A percentile compares a stretch with the other conserved stretches of the same genome.
phyloP scores from a whole-genome alignment of 2,888 invertebrate species.

The Orgyia antiqua region DNA sequence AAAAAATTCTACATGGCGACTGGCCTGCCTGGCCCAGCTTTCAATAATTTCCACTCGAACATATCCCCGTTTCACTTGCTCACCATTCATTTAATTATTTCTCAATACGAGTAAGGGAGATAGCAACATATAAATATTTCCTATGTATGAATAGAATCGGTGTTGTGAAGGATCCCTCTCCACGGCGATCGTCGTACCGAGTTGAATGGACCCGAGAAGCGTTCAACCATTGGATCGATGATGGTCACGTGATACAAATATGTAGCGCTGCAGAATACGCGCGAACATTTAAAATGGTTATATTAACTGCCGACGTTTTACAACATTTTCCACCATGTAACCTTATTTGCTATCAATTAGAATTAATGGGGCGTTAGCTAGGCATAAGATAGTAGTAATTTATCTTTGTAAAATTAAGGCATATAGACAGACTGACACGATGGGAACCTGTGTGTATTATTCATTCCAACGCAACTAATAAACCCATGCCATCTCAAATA shows the following conservation, averaged over 20 bases:
- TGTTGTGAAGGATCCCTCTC: constrained; percentile 71
- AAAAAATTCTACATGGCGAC: constrained; percentile 75
- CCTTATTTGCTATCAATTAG: too few relatives aligned
- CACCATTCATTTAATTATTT: constrained; percentile 75
- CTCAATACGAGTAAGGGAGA: constrained; percentile 66
- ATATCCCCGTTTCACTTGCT: constrained; percentile 70
- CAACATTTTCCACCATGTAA: too few relatives aligned
- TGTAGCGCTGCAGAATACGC: constrained; percentile 42
- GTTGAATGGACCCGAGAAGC: constrained; percentile 79
- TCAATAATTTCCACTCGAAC: constrained; percentile 75
- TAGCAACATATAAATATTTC: constrained; percentile 66
- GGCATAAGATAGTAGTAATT: too few relatives aligned
- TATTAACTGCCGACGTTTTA: too few relatives aligned
- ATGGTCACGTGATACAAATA: constrained; percentile 70
- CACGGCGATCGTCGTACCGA: constrained; percentile 59
- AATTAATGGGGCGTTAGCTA: too few relatives aligned
- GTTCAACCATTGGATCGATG: constrained; percentile 78
- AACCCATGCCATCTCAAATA: too few relatives aligned
- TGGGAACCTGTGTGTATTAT: too few relatives aligned
- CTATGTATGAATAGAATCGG: constrained; percentile 74
- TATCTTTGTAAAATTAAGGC: too few relatives aligned
- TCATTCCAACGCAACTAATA: too few relatives aligned
- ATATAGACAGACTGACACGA: too few relatives aligned
- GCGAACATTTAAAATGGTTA: constrained; percentile 42
- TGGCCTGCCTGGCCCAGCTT: constrained; percentile 68